Conservation (phyloP, 2,797 vertebrate species). For the Tokudaia muenninki region DNA sequence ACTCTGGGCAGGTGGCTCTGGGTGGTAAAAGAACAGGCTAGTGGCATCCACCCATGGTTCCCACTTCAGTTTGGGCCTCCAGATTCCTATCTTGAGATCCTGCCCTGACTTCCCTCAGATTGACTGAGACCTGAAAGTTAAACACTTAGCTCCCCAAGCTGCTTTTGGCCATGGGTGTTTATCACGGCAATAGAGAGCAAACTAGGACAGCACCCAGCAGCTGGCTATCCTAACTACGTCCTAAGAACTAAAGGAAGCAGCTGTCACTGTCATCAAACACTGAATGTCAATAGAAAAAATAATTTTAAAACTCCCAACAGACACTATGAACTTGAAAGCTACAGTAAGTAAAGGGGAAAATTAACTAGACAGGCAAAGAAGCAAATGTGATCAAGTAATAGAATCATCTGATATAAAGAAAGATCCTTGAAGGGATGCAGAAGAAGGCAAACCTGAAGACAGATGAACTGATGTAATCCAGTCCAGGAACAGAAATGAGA, state of each 20-base stretch:
- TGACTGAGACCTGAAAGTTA: too few species aligned
- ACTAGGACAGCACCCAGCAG: background rate
- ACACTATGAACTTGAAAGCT: slow-evolving; percentile 42
- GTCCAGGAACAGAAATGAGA: background rate
- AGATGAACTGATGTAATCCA: background rate
- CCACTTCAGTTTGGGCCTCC: background rate
- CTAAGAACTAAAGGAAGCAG: slow-evolving; percentile 47
- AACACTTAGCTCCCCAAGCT: background rate
- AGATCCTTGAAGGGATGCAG: background rate
- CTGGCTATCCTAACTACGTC: background rate
- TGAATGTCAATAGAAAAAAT: slow-evolving; percentile 49
- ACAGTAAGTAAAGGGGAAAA: slow-evolving; percentile 5
- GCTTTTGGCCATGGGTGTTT: background rate
- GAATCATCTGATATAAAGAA: background rate
- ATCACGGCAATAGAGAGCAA: background rate
- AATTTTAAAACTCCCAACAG: background rate
- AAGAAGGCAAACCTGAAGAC: background rate
- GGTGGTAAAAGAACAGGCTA: background rate
- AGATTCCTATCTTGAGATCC: background rate
- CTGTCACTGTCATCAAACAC: background rate
- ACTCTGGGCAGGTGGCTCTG: background rate
- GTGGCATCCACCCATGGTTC: accelerated
- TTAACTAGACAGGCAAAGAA: slow-evolving; percentile 6
- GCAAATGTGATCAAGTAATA: background rate
- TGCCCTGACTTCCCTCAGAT: background rate